Base-by-base conservation (phyloP, 1,140 invertebrate species). In the Dendrolimus punctatus region DNA sequence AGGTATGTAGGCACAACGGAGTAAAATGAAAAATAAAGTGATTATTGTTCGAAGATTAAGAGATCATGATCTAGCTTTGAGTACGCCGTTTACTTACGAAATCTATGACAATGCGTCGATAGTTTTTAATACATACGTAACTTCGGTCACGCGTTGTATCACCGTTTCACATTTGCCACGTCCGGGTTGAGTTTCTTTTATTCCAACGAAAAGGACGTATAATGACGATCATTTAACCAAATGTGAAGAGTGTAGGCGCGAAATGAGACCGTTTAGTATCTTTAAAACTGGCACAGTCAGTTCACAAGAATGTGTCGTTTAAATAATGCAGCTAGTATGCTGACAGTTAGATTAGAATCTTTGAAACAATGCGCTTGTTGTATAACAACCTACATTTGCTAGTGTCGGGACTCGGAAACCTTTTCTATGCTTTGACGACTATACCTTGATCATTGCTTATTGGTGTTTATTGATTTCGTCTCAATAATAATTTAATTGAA, bases 151-250 rank as follows among this genome's bases (percentile, higher is more conserved):
- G 7, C 3, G 43, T 45, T 45, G 43, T 9, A 6, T 45, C 43
- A 47, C 9, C 8, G 46, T 36, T 47, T 23, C 46, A 40, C 49
- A 52, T 53, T 57, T 36, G 46, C 51, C 40, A 42, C 45, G 49
- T 57, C 56, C 56, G 56, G 56, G 47, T 59, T 55, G 47, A 44
- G 39, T 48, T 49, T 40, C 54, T 57, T 57, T 57, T 43, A 42
- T 49, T 38, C 40, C 36, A 7, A 40, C 42, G 5, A 51, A 52
- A 60, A 52, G 44, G 57, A 51, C 40, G 49, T 45, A 55, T 59
- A 48, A 59, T 51, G 47, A 53, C 56, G 52, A 56, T 39, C 38
- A 23, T 23, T 53, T 39, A 40, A 46, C 9, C 43, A 40, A 53
- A 53, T 49, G 49, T 23, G 49, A 5, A 47, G 50, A 53, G 47